Evolutionary conservation across 2,888 invertebrate genomes (phyloP).

Genomic region (Drosophila tanythrix): DNA sequence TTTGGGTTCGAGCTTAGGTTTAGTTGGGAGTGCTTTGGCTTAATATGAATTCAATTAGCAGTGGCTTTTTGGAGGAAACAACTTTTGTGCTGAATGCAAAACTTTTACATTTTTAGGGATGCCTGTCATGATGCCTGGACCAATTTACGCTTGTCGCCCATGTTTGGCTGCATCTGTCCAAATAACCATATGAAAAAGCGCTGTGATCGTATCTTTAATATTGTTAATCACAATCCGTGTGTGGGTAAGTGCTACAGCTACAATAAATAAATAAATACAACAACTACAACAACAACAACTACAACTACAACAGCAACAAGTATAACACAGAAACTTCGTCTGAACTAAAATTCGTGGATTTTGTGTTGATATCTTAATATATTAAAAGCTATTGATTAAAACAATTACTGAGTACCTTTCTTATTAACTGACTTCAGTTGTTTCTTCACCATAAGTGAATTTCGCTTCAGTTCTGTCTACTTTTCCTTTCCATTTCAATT

Average conservation of each 20-base stretch:
- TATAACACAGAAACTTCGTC: conserved; percentile 44
- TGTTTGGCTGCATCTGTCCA: conserved; percentile 97
- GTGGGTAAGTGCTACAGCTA: conserved; percentile 90
- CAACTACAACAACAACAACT: conserved; percentile 37
- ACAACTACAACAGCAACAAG: conserved; percentile 45
- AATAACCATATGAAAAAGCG: conserved; percentile 94
- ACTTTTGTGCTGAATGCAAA: conserved; percentile 24
- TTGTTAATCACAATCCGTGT: conserved; percentile 97
- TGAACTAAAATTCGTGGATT: conserved; percentile 41
- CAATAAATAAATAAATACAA: conserved; percentile 32
- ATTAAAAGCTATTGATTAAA: conserved; percentile 28
- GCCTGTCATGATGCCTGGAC: conserved; percentile 95
- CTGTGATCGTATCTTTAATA: conserved; percentile 94
- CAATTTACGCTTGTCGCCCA: conserved; percentile 93
- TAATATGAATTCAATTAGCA: conserved; percentile 68
- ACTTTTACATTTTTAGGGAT: conserved; percentile 87
- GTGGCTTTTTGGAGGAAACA: conserved; percentile 8
- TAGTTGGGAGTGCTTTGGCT: conserved; percentile 18
- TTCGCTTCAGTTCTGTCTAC: conserved; percentile 49
- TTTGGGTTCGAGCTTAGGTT: conserved; percentile 9
- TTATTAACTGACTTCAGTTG: conserved; percentile 30
- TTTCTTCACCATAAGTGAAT: conserved; percentile 36
- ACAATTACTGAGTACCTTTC: conserved; percentile 29
- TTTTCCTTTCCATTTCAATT: conserved; percentile 43
- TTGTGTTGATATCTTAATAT: conserved; percentile 27